These are phyloP conservation scores for Pluvianellus socialis DNA, from an alignment of 2,113 vertebrate species.

Conservation along the genomic window DNA sequence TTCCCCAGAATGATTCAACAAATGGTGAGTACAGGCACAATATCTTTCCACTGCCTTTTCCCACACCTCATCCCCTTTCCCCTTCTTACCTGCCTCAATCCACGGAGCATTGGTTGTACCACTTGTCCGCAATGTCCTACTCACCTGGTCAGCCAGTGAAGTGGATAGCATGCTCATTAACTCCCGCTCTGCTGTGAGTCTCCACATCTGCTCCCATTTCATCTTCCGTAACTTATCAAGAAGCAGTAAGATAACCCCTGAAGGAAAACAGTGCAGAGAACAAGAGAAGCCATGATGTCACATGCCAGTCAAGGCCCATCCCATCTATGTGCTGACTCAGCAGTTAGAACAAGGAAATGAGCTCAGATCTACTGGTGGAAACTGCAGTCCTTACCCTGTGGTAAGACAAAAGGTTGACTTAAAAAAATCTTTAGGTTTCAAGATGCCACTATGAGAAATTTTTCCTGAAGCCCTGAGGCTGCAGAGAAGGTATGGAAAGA, in stretches of 20 bases:
- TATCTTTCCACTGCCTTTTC: not conserved
- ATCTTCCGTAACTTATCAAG: conserved; percentile 94
- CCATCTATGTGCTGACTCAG: not conserved
- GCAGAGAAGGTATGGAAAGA: not conserved
- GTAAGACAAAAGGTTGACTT: not conserved
- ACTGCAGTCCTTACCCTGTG: not conserved
- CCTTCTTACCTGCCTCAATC: not conserved
- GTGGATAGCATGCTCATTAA: conserved; percentile 99
- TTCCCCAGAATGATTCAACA: not conserved
- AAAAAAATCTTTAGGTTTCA: not conserved
- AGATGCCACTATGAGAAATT: not conserved
- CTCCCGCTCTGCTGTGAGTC: conserved; percentile 93
- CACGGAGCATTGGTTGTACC: not conserved
- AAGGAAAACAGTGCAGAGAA: not conserved
- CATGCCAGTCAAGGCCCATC: not conserved
- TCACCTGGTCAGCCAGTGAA: conserved; percentile 96
- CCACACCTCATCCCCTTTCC: not conserved
- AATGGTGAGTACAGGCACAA: not conserved
- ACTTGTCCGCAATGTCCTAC: not conserved
- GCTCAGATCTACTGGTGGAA: not conserved
- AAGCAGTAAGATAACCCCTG: conserved; percentile 95
- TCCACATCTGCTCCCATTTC: conserved; percentile 99
- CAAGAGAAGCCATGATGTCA: not conserved
- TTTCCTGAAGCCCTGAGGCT: not conserved
- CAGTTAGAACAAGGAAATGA: not conserved